These are phyloP conservation scores for Leptobrachium leishanense DNA, from an alignment of 2,113 vertebrate genomes.

Conservation along the genomic window DNA sequence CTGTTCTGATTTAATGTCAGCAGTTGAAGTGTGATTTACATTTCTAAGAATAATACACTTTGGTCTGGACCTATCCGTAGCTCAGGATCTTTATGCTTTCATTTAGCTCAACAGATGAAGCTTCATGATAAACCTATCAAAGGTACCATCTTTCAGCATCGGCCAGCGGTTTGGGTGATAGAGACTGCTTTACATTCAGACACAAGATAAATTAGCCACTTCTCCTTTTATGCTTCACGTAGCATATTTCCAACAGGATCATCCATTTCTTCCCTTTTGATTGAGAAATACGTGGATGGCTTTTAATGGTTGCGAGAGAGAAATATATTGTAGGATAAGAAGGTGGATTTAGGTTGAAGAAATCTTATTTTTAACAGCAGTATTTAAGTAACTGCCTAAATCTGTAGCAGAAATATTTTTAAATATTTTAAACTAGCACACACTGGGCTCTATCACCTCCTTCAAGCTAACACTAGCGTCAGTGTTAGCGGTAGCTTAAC, in stretches of 20 bases:
- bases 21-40: constrained; percentile 46
- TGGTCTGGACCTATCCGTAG: constrained; percentile 33
- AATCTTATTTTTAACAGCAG: background rate
- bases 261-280: constrained; percentile 51
- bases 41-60: constrained; percentile 54
- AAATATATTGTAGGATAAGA: constrained; percentile 10
- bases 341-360: constrained; percentile 9
- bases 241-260: constrained; percentile 49
- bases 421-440: too few relatives aligned
- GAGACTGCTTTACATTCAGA: constrained; percentile 54
- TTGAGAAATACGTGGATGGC: constrained; percentile 51
- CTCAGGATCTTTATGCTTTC: constrained; percentile 58
- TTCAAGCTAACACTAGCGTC: too few relatives aligned
- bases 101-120: constrained; percentile 62
- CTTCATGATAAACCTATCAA: constrained; percentile 69
- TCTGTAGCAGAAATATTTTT: background rate
- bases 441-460: too few relatives aligned
- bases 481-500: too few relatives aligned
- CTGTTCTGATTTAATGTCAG: constrained; percentile 6
- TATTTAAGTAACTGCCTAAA: background rate
- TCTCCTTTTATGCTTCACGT: constrained; percentile 47
- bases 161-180: constrained; percentile 58
- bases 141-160: constrained; percentile 63
- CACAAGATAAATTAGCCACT: constrained; percentile 58
- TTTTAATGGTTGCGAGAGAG: background rate